These are phyloP conservation scores for Torymus auratus DNA, from an alignment of 2,888 invertebrate genomes.

Conservation along the genomic window DNA sequence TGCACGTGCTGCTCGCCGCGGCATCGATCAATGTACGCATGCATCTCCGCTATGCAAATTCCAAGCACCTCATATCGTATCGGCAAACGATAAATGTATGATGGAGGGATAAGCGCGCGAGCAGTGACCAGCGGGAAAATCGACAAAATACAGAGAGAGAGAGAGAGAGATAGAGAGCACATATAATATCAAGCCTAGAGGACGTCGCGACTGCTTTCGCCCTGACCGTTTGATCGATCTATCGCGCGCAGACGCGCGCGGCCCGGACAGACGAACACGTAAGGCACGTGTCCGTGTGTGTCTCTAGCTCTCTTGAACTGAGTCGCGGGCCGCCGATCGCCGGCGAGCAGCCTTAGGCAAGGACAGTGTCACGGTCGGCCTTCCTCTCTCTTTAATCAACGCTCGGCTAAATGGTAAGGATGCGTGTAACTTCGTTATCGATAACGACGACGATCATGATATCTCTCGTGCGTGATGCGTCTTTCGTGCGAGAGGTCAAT, in stretches of 20 bases:
- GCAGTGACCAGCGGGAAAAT: too few species aligned
- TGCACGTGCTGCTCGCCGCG: neutral
- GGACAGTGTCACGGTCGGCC: conserved; percentile 53
- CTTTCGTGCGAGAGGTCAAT: too few species aligned
- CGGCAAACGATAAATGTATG: too few species aligned
- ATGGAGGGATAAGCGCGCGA: too few species aligned
- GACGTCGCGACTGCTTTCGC: neutral
- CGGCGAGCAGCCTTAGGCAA: conserved; percentile 24
- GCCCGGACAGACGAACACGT: neutral
- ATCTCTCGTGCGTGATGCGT: too few species aligned
- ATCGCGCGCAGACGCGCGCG: neutral
- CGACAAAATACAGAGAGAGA: too few species aligned
- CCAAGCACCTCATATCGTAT: too few species aligned
- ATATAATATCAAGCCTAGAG: too few species aligned
- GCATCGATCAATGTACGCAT: neutral
- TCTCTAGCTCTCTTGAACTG: neutral
- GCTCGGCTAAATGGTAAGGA: too few species aligned
- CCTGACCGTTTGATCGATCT: conserved; percentile 55
- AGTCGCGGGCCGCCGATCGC: neutral
- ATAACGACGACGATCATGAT: too few species aligned
- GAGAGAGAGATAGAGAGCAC: too few species aligned
- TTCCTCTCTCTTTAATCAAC: neutral
- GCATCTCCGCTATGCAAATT: neutral
- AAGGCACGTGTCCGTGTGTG: conserved; percentile 1
- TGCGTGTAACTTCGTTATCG: too few species aligned